phyloP scores from a whole-genome alignment of 2,797 vertebrate species.

The Morus bassanus region DNA sequence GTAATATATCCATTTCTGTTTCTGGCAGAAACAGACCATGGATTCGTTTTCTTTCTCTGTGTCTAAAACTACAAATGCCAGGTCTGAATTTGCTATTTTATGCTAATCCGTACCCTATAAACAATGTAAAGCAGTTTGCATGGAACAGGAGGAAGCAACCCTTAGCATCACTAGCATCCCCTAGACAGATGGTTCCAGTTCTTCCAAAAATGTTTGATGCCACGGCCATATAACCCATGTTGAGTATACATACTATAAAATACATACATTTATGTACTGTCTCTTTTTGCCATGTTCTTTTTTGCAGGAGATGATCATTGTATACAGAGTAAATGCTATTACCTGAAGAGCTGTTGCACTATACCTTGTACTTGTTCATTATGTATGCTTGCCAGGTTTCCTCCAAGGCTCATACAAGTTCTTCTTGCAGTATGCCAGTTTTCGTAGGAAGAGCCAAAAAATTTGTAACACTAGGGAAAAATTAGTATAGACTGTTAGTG shows the following conservation, averaged over 20 bases:
- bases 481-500: background rate
- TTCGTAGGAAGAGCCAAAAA: conserved; percentile 64
- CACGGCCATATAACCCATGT: background rate
- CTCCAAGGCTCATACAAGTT: conserved; percentile 78
- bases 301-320: background rate
- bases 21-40: background rate
- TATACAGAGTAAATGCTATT: background rate
- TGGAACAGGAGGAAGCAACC: background rate
- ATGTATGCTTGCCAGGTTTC: conserved; percentile 84
- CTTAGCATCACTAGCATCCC: background rate
- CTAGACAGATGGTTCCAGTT: background rate
- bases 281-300: background rate
- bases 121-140: background rate
- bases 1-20: background rate
- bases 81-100: background rate
- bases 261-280: background rate
- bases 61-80: background rate
- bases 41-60: background rate
- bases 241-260: background rate
- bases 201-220: background rate
- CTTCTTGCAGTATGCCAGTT: conserved; percentile 79
- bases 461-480: conserved; percentile 85
- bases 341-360: background rate
- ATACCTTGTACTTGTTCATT: conserved; percentile 84
- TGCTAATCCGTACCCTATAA: background rate